These are phyloP conservation scores for Lagocephalus sceleratus DNA, from an alignment of 2,797 vertebrate species.

Conservation along the genomic window DNA sequence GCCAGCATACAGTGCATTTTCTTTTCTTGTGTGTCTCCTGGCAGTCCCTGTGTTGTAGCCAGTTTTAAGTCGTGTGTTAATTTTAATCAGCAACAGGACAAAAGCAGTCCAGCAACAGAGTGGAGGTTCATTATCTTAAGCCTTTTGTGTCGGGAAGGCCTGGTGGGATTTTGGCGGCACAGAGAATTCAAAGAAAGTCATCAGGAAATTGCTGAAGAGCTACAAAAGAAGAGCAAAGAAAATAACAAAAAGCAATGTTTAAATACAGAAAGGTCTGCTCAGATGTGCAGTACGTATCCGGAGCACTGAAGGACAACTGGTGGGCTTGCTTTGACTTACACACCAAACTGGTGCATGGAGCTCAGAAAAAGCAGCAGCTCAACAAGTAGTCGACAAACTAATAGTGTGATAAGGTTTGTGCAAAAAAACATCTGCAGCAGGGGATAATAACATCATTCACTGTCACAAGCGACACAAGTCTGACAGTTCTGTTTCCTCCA, in stretches of 20 bases:
- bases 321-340: too few relatives aligned
- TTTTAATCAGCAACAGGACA: slow-evolving; percentile 23
- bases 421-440: slow-evolving; percentile 10
- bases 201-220: slow-evolving; percentile 21
- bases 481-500: slow-evolving; percentile 32
- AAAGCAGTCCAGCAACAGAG: slow-evolving; percentile 14
- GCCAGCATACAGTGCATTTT: neutral
- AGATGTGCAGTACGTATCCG: too few relatives aligned
- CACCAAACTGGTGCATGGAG: too few relatives aligned
- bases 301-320: too few relatives aligned
- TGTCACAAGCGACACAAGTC: slow-evolving; percentile 23
- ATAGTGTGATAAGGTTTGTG: neutral
- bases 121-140: slow-evolving; percentile 27
- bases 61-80: slow-evolving; percentile 18
- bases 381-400: slow-evolving; percentile 10
- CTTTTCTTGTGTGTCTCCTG: neutral
- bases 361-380: neutral
- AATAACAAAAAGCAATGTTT: neutral
- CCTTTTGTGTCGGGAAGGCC: slow-evolving; percentile 20
- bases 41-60: slow-evolving; percentile 7
- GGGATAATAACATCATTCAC: slow-evolving; percentile 17
- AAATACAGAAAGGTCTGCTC: slow-evolving; percentile 2
- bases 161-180: slow-evolving; percentile 12
- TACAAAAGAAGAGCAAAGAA: slow-evolving; percentile 26
- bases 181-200: slow-evolving; percentile 20